Evolutionary conservation across 1,140 invertebrate species (phyloP).

Genomic region (Physella acuta): DNA sequence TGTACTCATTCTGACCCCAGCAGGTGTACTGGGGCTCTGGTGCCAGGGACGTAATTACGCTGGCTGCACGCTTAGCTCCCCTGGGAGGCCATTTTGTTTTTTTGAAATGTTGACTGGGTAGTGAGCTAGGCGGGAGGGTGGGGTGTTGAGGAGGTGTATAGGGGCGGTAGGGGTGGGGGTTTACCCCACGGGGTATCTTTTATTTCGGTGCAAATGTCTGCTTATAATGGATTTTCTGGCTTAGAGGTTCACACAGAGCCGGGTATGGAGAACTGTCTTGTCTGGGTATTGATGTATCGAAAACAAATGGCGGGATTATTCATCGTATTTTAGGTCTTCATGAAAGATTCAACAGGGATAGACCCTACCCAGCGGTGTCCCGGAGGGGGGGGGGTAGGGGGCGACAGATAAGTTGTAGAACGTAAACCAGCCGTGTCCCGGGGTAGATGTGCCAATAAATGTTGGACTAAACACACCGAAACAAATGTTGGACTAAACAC

Average conservation of each 20-base stretch:
- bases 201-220: conserved; percentile 11
- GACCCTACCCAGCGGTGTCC: no score
- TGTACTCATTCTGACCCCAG: conserved; percentile 27
- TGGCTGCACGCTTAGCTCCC: conserved; percentile 21
- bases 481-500: no score
- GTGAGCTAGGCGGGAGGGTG: no score
- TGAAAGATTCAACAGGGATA: conserved; percentile 16
- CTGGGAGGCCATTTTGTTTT: neutral
- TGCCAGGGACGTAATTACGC: conserved; percentile 29
- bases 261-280: neutral
- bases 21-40: conserved; percentile 28
- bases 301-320: conserved; percentile 16
- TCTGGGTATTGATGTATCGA: neutral
- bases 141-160: no score
- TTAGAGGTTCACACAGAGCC: neutral
- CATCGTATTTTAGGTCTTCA: neutral
- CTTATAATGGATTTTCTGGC: conserved; percentile 6
- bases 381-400: no score
- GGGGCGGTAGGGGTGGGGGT: neutral
- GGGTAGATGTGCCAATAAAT: no score
- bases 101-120: no score
- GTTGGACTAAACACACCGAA: no score
- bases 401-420: no score
- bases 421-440: no score
- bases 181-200: neutral